phyloP scores from a whole-genome alignment of 92 coral and sea anemone genomes.

The Virgularia gustaviana region DNA sequence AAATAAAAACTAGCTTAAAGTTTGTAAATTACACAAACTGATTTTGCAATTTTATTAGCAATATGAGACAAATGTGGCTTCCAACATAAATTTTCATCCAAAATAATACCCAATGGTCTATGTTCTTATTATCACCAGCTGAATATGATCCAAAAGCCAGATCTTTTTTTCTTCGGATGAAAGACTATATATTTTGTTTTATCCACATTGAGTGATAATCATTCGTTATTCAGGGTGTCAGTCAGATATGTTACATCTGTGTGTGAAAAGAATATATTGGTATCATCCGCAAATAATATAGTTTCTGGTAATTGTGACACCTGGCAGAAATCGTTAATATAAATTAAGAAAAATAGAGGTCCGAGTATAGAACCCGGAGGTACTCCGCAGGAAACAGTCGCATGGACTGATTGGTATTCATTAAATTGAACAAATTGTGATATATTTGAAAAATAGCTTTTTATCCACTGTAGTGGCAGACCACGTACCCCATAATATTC shows the following conservation, averaged over 20 bases:
- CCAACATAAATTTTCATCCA: conserved; percentile 41
- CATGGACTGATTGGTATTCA: neutral
- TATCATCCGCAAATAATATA: conserved; percentile 6
- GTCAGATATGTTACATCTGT: conserved; percentile 2
- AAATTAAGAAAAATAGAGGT: neutral
- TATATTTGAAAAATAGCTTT: neutral
- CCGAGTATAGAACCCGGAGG: conserved; percentile 1
- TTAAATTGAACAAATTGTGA: conserved; percentile 8
- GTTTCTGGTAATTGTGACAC: conserved; percentile 3
- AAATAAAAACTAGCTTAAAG: no score
- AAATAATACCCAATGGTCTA: conserved; percentile 47
- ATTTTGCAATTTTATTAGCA: no score
- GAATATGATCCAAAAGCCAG: neutral
- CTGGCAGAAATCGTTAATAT: neutral
- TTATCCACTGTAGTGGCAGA: conserved; percentile 7
- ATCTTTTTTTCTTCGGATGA: conserved; percentile 17
- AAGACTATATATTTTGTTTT: conserved; percentile 37
- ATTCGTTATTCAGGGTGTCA: conserved; percentile 4
- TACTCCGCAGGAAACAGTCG: neutral
- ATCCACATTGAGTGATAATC: neutral
- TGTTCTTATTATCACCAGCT: conserved; percentile 9
- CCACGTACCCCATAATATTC: neutral
- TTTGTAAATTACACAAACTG: no score
- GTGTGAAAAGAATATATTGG: conserved; percentile 18
- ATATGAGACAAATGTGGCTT: conserved; percentile 46